A percentile compares a stretch with the other conserved stretches of the same genome.
Conservation (phyloP, 2,113 vertebrate genomes). For the Rhabdomys dilectus region DNA sequence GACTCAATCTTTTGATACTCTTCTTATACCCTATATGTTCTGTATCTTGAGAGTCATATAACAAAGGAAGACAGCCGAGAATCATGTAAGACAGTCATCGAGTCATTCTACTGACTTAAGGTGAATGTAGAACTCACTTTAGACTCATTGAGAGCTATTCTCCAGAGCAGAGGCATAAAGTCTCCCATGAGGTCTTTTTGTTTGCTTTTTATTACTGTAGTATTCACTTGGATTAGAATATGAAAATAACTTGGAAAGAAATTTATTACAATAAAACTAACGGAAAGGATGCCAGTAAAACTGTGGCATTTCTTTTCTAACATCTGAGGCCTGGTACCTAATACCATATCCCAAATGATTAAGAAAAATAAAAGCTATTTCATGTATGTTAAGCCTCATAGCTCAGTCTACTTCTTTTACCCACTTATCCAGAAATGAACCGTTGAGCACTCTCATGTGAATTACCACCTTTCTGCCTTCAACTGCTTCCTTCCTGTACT, state of each 20-base stretch:
- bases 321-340: neutral
- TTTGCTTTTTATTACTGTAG: neutral
- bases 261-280: neutral
- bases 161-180: neutral
- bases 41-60: neutral
- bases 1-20: neutral
- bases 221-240: neutral
- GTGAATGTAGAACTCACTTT: neutral
- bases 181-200: neutral
- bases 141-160: neutral
- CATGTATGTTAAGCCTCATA: neutral
- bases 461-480: neutral
- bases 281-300: neutral
- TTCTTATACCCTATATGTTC: neutral
- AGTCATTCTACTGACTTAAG: neutral
- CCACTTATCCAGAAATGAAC: neutral
- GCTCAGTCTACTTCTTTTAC: neutral
- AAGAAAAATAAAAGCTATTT: slow-evolving; percentile 7
- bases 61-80: neutral
- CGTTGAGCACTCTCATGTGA: neutral
- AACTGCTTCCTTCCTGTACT: neutral
- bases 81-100: neutral
- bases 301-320: neutral
- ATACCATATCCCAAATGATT: neutral
- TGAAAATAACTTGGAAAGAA: neutral